Evolutionary conservation across 2,797 vertebrate species (phyloP), one percentile per base, ranked within the genome.

Genomic region (Yasuhikotakia modesta): DNA sequence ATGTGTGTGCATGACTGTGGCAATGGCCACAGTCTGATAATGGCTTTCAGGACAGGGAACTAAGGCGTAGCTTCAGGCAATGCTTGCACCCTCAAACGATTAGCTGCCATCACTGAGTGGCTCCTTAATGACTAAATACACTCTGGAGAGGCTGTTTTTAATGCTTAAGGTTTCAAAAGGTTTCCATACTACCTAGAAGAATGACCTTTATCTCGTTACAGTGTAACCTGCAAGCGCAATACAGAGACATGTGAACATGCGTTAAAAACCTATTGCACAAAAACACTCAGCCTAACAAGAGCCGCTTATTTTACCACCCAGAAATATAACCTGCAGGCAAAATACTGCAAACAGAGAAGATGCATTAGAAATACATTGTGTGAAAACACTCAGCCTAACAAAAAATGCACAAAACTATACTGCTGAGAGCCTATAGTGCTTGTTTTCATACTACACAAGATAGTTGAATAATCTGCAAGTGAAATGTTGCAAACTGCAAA

Each of bases 21-120:
- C 87, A 88, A 87, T 85, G 90, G 93, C 94, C 90, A 84, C 88
- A 90, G 92, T 93, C 92, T 91, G 89, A 92, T 94, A 93, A 95
- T 94, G 94, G 94, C 93, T 94, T 80, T 88, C 83, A 91, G 87
- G 88, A 87, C 84, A 85, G 84, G 81, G 83, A 85, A 88, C 85
- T 73, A 76, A 82, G 84, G 84, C 80, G 70, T 79, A 66, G 81
- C 88, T 87, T 76, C 74, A 89, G 86, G 89, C 84, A 52, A 79
- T 78, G 66, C 65, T 65, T 73, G 77, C 79, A 82, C 30, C 74
- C 79, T 79, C 52, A 75, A 82, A 70, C 4, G 64, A 68, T 57
- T 61, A 69, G 58, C 80, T 65, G 68, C 67, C 72, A 76, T 71
- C n/a, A 67, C 70, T 50, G 76, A 78, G 76, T 71, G 76, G 76